Evolutionary conservation across 2,797 vertebrate species (phyloP).

Genomic region (Helicolenus hilgendorfi): DNA sequence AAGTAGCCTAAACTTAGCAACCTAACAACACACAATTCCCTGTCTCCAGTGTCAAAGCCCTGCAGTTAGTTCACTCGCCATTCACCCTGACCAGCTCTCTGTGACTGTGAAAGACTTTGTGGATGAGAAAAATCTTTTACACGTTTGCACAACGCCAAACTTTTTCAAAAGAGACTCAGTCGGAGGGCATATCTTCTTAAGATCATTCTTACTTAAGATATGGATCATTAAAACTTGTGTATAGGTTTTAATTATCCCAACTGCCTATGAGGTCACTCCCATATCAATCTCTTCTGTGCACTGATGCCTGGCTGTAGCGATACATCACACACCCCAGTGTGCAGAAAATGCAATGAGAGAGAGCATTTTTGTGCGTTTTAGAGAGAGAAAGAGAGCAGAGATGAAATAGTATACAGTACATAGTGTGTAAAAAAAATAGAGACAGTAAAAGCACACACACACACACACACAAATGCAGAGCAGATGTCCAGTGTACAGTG

Average conservation of each 20-base stretch:
- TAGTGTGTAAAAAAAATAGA: slow-evolving; percentile 5
- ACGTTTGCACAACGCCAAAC: neutral
- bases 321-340: neutral
- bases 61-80: neutral
- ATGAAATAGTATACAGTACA: neutral
- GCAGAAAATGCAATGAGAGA: neutral
- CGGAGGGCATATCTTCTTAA: neutral
- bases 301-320: neutral
- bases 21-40: neutral
- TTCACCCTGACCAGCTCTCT: neutral
- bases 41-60: neutral
- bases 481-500: slow-evolving; percentile 82
- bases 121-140: neutral
- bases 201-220: neutral
- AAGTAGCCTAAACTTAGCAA: neutral
- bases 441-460: slow-evolving; percentile 12
- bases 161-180: neutral
- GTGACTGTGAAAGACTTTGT: neutral
- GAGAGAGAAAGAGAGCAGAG: neutral
- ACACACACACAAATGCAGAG: slow-evolving; percentile 52
- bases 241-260: slow-evolving; percentile 4
- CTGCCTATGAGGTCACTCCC: neutral
- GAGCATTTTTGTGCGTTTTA: neutral
- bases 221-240: neutral
- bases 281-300: neutral